Base-by-base conservation (phyloP, 1,140 invertebrate genomes). In the Ceratosolen fusciceps region DNA sequence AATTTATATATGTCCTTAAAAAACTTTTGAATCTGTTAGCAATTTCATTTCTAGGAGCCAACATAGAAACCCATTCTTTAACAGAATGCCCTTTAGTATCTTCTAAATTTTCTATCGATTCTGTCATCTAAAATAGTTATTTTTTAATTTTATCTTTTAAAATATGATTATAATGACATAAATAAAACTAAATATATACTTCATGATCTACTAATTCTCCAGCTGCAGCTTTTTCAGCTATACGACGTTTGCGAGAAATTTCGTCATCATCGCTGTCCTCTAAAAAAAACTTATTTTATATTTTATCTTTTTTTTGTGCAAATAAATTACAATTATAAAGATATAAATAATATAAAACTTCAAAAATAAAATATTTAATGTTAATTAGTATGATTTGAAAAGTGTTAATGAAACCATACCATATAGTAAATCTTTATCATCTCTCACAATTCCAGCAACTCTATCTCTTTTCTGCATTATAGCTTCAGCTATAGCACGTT, bases 61-160 rank as follows among this genome's bases (percentile, higher is more conserved):
- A 90, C 96, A 99, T 97, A 71, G 95, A 93, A 1, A 99, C 97
- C 97, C 98, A 99, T 85, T 99, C 98, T 83, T 96, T 95, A 0
- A 97, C 94, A 2, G 95, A 93, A 85, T 98, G 94, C 8, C 97
- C 97, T 88, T 98, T 97, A 0, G 95, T 96, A 85, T 99, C 98
- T 90, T 99, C 98, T 12, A 99, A 90, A 90, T 99, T 99, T 87
- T 99, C 98, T 83, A 99, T 98, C 54, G 97, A 98, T 91, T 99
- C 98, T 75, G 98, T 95, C 93, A 96, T 95, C 92, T 94, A 73
- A 39, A 74, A 74, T 8, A 73, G n/a, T 31, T 54, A 37, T 76
- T 52, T 68, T 9, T 34, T 65, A 19, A 39, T n/a, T 56, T 26
- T 72, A 24, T 67, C 73, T 52, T 34, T 31, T 14, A 29, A 10